Base-by-base conservation (phyloP, 2,888 invertebrate genomes). In the Cheiracanthium punctorium region DNA sequence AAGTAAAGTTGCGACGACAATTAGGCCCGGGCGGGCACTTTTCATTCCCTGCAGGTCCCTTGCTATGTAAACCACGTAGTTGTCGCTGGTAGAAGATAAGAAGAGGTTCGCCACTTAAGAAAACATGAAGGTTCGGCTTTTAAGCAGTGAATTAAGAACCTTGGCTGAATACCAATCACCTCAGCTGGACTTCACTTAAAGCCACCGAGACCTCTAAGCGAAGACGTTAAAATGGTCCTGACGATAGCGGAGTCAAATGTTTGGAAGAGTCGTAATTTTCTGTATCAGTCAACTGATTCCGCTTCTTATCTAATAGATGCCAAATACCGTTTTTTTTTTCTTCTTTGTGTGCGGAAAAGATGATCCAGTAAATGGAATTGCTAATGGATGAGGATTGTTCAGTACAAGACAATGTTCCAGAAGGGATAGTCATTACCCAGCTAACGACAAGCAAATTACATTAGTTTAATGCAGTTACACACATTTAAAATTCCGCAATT, bases 41-140 rank as follows among this genome's bases (percentile, higher is more conserved):
- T 67, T 74, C 67, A 73, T 74, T 69, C 12, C 32, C 52, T 48
- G 14, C 73, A 33, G 37, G 24, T 32, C n/a, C 65, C 74, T 81
- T 81, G 67, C 73, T 32, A 81, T 81, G 81, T 81, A 69, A 48
- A 43, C 81, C 81, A 81, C 81, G 81, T 81, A 81, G 74, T 74
- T 81, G 81, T 74, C 80, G 74, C 52, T 33, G 52, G 74, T 48
- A 30, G 58, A 37, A 20, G 82, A 82, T 82, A 82, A 82, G 71
- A 64, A 17, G 67, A 32, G 69, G 48, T 64, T 33, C 7, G 52
- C 67, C 64, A 81, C 81, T 81, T 81, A 81, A 48, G 69, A 74
- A 81, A 81, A 81, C 81, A 73, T 74, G 71, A 73, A 64, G 74
- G 81, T 69, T 74, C 24, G 69, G 67, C 33, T 81, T 69, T 81